phyloP scores from a whole-genome alignment of 2,113 vertebrate species.

The Ailurus styani region DNA sequence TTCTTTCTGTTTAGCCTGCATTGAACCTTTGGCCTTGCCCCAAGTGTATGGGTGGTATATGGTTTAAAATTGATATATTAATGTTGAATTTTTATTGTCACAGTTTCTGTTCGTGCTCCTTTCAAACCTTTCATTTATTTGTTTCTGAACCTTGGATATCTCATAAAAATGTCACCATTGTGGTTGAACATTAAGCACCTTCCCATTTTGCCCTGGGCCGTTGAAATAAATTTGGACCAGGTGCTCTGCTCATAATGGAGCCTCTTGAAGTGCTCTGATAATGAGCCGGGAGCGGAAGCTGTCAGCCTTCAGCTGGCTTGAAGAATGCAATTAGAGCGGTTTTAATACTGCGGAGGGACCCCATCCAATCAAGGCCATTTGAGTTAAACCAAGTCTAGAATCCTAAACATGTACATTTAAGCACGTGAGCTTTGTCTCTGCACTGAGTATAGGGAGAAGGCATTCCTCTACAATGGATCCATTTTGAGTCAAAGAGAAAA shows the following conservation, averaged over 20 bases:
- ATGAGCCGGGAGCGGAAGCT: conserved; percentile 85
- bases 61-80: conserved; percentile 87
- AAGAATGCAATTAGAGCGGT: conserved; percentile 87
- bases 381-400: conserved; percentile 77
- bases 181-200: conserved; percentile 93
- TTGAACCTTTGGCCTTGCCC: conserved; percentile 83
- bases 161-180: conserved; percentile 98
- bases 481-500: not conserved
- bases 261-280: conserved; percentile 91
- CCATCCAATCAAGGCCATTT: conserved; percentile 80
- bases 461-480: not conserved
- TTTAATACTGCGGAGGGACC: conserved; percentile 84
- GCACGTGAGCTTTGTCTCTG: conserved; percentile 51
- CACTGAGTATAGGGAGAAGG: conserved; percentile 8
- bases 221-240: conserved; percentile 91
- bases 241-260: conserved; percentile 86
- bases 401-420: conserved; percentile 70
- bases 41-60: conserved; percentile 85
- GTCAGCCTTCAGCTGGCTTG: conserved; percentile 85
- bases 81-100: conserved; percentile 89
- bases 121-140: conserved; percentile 89
- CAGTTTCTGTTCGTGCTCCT: conserved; percentile 84
- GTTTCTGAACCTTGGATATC: conserved; percentile 86
- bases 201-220: conserved; percentile 88
- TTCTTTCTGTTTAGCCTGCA: conserved; percentile 59